phyloP scores from a whole-genome alignment of 2,113 vertebrate species.

The Pelvicachromis taeniatus region DNA sequence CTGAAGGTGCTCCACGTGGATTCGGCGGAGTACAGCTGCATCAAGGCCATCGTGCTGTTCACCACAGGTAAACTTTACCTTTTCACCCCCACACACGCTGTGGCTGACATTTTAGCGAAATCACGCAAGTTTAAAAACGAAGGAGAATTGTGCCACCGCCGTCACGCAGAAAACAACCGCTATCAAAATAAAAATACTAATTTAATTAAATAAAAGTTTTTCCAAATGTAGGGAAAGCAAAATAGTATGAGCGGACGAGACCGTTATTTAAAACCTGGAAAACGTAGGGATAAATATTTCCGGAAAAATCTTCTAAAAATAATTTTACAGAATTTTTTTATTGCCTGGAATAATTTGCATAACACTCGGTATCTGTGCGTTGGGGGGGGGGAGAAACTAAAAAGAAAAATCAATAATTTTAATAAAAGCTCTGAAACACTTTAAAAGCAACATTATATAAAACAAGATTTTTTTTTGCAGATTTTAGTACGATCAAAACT shows the following conservation, averaged over 20 bases:
- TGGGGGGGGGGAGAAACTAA: not conserved
- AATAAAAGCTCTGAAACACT: not conserved
- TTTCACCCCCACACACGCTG: not conserved
- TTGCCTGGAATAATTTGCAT: not conserved
- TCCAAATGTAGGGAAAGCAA: not conserved
- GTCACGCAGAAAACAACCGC: not conserved
- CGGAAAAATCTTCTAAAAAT: not conserved
- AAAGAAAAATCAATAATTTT: not conserved
- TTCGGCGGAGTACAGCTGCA: conserved; percentile 96
- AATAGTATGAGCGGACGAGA: not conserved
- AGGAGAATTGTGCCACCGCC: not conserved
- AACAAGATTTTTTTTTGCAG: not conserved
- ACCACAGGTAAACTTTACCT: conserved; percentile 84
- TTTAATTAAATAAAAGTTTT: not conserved
- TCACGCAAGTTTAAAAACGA: not conserved
- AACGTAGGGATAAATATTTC: not conserved
- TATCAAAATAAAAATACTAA: not conserved
- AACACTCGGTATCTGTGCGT: not conserved
- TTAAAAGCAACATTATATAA: not conserved
- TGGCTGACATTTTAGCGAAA: not conserved
- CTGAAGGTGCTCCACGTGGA: conserved; percentile 96
- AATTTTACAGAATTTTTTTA: not conserved
- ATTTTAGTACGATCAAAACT: not conserved
- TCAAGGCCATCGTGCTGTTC: conserved; percentile 97
- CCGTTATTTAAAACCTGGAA: not conserved